phyloP scores from a whole-genome alignment of 2,113 vertebrate species.

The Mesocricetus auratus region DNA sequence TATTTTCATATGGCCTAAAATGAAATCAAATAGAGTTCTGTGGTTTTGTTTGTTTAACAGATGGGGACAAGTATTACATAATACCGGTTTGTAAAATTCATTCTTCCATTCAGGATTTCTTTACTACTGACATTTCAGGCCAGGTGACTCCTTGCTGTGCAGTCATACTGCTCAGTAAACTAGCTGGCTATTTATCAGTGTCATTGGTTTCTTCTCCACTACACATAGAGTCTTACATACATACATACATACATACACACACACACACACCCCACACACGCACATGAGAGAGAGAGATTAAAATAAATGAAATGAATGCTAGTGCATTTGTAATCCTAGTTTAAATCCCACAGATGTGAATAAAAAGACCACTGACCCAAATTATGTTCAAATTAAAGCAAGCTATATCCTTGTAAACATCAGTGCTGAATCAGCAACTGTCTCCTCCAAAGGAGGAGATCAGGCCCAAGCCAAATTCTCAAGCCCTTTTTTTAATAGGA shows the following conservation, averaged over 20 bases:
- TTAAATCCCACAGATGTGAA: background rate
- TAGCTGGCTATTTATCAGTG: background rate
- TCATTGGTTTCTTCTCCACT: background rate
- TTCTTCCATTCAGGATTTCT: background rate
- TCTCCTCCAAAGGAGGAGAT: background rate
- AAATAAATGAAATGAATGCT: background rate
- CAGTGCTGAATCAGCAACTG: background rate
- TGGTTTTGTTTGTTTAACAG: background rate
- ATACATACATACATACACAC: background rate
- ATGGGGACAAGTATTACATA: background rate
- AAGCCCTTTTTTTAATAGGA: background rate
- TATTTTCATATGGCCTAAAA: background rate
- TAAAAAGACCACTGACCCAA: background rate
- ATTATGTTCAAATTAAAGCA: background rate
- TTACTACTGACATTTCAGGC: background rate
- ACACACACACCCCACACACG: background rate
- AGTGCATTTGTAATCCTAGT: background rate
- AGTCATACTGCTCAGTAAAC: background rate
- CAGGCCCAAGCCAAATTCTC: background rate
- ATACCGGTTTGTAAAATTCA: background rate
- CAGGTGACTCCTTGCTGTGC: background rate
- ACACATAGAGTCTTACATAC: background rate
- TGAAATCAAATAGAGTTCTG: slow-evolving; percentile 2
- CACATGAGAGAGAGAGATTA: too few species aligned
- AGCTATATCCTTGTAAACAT: background rate